Evolutionary conservation across 2,888 invertebrate genomes (phyloP), one percentile per base, ranked within the genome.

Genomic region (Acanthacorydalis orientalis): DNA sequence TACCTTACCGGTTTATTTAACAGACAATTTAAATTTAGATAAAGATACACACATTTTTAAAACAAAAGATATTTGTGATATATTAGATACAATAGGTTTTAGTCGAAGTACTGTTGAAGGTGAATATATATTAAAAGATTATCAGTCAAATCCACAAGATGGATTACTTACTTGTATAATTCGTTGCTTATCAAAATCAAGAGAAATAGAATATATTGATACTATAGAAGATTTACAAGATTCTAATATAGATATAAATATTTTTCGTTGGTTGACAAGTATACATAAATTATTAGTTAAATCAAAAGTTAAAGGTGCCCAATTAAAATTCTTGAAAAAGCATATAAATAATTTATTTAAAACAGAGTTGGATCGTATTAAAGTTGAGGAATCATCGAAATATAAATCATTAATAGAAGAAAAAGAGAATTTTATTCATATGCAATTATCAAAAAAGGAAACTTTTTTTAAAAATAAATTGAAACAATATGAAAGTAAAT

Each of bases 61-160:
- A 23, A 23, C 23, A 23, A 23, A 53, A 46, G 73, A 74, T 60
- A 59, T 73, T 12, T 69, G 68, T 64, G 67, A 69, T 48, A 65
- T 75, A 49, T 59, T 75, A 15, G 59, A 62, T 52, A 57, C 60
- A 7, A 39, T 64, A 7, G 62, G 62, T 34, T 51, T 60, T 34
- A 32, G 49, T 7, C 46, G 52, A 14, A 50, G 54, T 40, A 54
- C 55, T 7, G 48, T 54, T 9, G 51, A 55, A 32, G 56, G 53
- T 8, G 50, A 49, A 37, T 52, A 50, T 34, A 51, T 61, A 35
- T 52, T 48, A 40, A 34, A 37, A 11, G 42, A 49, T 4, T 60
- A 60, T 51, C 50, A 51, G 33, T 49, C 49, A 14, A 41, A 35
- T 15, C 47, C 46, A 40, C 44, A 53, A 7, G 54, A 55, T 32